Percentiles rank a stretch among this genome's conserved stretches.
Evolutionary conservation across 2,888 invertebrate species (phyloP).

Genomic region (Aphrophora alni): DNA sequence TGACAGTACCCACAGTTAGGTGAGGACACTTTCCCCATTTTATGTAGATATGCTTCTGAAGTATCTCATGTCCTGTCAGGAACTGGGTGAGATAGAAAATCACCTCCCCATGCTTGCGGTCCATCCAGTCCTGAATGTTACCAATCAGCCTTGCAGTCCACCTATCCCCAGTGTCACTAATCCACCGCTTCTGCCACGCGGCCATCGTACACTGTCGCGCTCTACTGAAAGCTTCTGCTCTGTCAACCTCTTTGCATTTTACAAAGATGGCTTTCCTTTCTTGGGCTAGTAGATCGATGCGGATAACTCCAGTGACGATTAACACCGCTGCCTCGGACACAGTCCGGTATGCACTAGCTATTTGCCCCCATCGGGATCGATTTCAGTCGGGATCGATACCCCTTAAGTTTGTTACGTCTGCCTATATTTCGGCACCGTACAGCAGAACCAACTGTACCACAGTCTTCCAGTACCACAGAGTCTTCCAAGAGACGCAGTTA

Average conservation of each 20-base stretch:
- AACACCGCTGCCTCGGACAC: slow-evolving; percentile 44
- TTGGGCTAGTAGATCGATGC: slow-evolving; percentile 37
- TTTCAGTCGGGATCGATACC: not conserved
- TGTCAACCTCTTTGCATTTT: not conserved
- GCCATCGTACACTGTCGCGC: slow-evolving; percentile 2
- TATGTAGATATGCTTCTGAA: slow-evolving; percentile 45
- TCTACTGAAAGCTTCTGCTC: slow-evolving; percentile 2
- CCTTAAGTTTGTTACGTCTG: not conserved
- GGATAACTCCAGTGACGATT: slow-evolving; percentile 51
- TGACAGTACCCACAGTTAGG: too few species aligned
- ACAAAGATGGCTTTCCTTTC: slow-evolving; percentile 36
- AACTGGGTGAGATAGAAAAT: slow-evolving; percentile 47
- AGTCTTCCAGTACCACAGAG: too few species aligned
- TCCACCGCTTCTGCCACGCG: slow-evolving; percentile 39
- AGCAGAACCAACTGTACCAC: too few species aligned
- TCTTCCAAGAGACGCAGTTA: not conserved
- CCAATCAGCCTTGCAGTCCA: slow-evolving; percentile 45
- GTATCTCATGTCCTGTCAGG: slow-evolving; percentile 46
- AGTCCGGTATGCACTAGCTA: slow-evolving; percentile 46
- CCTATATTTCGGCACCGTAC: not conserved
- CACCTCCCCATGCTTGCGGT: slow-evolving; percentile 45
- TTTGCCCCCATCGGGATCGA: not conserved
- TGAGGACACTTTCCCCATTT: slow-evolving; percentile 7
- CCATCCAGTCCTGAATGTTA: slow-evolving; percentile 41
- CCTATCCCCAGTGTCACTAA: slow-evolving; percentile 35